Base-by-base conservation (phyloP, 1,140 invertebrate species). In the Asbolus verrucosus region DNA sequence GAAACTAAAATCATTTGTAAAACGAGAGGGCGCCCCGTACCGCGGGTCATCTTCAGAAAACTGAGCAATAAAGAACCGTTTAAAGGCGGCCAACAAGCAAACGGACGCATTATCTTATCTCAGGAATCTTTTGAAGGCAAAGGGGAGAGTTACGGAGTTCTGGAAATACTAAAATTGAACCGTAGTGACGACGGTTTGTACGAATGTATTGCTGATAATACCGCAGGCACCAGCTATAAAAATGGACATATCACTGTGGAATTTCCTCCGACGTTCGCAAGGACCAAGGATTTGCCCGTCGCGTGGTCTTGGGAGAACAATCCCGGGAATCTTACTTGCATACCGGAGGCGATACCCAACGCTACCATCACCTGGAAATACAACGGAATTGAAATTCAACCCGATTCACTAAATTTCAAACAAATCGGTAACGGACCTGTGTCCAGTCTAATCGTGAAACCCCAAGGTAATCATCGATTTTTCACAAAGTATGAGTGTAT, bases 331-430 rank as follows among this genome's bases (percentile, higher is more conserved):
- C 84, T 97, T 0, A 94, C 91, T 24, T 97, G 95, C 77, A 84
- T 94, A n/a, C 93, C 93, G 6, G 90, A 93, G 80, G 90, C 92
- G 71, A 94, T 97, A 77, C 95, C 95, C 0, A 96, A 97, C 80
- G 95, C 95, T 0, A 96, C 94, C 0, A 94, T 96, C 70, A 87
- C 87, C 69, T 97, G 95, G 95, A 87, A 85, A 76, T 87, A 85
- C 59, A 83, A 72, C 13, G 73, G 70, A 6, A 65, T 77, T n/a
- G 72, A 78, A 65, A 76, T 87, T 14, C 83, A 88, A 50, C 79
- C 85, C 4, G 83, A 82, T 6, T 87, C 88, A 30, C 77, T 76
- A 0, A 83, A 83, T 65, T 84, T 93, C 0, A 82, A 83, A 21
- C 86, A 91, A 31, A 81, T 84, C 21, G 90, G 88, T 0, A 86